phyloP scores from a whole-genome alignment of 1,140 invertebrate species.

The Colletes gigas region DNA sequence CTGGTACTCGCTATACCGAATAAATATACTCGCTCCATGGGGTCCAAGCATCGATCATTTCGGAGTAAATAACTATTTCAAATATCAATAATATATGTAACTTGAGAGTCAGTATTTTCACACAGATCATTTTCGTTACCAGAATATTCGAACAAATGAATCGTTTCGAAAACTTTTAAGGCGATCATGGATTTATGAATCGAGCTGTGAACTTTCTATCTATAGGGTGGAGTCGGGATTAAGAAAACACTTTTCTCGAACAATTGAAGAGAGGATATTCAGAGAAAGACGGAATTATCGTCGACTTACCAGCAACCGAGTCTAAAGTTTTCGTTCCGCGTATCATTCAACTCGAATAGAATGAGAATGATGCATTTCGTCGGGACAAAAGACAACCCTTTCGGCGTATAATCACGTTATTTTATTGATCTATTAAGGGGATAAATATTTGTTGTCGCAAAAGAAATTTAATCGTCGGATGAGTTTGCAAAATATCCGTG shows the following conservation, averaged over 20 bases:
- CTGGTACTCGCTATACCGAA: too few species aligned
- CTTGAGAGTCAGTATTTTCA: too few species aligned
- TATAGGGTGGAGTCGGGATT: neutral
- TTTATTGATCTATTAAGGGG: neutral
- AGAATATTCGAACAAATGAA: too few species aligned
- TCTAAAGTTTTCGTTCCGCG: neutral
- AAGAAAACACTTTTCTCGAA: neutral
- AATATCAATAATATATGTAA: too few species aligned
- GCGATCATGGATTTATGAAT: neutral
- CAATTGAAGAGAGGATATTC: constrained; percentile 9
- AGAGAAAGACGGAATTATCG: neutral
- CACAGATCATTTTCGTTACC: too few species aligned
- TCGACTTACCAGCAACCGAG: neutral
- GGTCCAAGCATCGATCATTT: neutral
- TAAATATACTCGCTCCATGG: neutral
- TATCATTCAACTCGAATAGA: neutral
- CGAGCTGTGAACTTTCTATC: neutral
- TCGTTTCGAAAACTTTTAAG: too few species aligned
- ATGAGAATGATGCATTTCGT: neutral
- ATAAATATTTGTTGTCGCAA: too few species aligned
- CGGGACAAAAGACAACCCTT: neutral
- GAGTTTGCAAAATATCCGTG: too few species aligned
- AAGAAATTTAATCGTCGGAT: too few species aligned
- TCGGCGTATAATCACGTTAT: neutral
- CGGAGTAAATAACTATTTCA: too few species aligned